Base-by-base conservation (phyloP, 1,140 invertebrate genomes). In the Sesamia nonagrioides region DNA sequence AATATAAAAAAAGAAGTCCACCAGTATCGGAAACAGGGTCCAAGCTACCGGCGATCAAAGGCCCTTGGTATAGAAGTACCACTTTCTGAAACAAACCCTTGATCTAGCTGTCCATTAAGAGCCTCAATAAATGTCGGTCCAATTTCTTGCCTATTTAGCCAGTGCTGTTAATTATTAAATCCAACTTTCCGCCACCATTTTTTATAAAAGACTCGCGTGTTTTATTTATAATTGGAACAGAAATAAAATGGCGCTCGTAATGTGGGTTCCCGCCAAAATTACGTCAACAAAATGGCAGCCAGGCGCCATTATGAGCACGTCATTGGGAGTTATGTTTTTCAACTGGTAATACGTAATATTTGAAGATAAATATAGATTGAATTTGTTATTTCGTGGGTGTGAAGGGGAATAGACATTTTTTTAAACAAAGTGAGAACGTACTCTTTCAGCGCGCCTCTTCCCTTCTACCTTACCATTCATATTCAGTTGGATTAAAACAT, bases 321-420 rank as follows among this genome's bases (percentile, higher is more conserved):
- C 54, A 58, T 33, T 13, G 11, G n/a, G n/a, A 11, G 33, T 27
- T 15, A 58, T 5, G 54, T 33, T 27, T 58, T 18, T 11, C 54
- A 58, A 58, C 8, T 33, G 54, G 27, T 58, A 33, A 58, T 27
- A 11, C 54, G 54, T 58, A 58, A 58, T 58, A 27, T 58, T 56
- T 11, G 54, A 13, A 21, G 11, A 21, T 58, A 58, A 58, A 58
- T 58, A 27, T 58, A 58, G 27, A 13, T 58, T 13, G 1, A 33
- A 9, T 33, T 15, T 50, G 0, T 50, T 15, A 6, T 50, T 50
- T 50, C 45, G 45, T 50, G 45, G 45, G 45, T 5, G 45, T 50
- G 0, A 15, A 13, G 1, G 42, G 8, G 13, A n/a, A 50, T n/a
- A 15, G n/a, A 50, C 15, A 6, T 40, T 9, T 40, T 9, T 9